Conservation (phyloP, 2,888 invertebrate species). For the Drosophila ezoana region DNA sequence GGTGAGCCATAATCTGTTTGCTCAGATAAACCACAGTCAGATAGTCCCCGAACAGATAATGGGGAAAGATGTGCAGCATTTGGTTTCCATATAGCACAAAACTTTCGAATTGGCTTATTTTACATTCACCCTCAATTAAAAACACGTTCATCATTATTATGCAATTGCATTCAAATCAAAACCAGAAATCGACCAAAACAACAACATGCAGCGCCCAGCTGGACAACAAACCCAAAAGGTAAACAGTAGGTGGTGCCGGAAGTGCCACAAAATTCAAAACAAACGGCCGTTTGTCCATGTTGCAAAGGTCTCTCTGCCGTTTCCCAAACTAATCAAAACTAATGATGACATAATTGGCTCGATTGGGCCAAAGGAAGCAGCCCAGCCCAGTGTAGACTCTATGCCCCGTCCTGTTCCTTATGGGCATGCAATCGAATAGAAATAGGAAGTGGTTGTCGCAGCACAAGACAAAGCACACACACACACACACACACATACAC, state of each 20-base stretch:
- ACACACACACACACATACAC: constrained; percentile 20
- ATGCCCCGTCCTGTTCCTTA: constrained; percentile 10
- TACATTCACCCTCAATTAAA: constrained; percentile 56
- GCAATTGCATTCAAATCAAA: constrained; percentile 63
- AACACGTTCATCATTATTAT: constrained; percentile 67
- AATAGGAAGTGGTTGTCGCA: constrained; percentile 64
- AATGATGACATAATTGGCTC: constrained; percentile 83
- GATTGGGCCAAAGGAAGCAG: constrained; percentile 52
- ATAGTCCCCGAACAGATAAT: constrained; percentile 13
- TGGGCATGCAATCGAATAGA: constrained; percentile 40
- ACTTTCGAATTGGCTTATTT: not conserved
- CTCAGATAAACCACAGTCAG: constrained; percentile 48
- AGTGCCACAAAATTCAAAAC: constrained; percentile 69
- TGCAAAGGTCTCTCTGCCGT: constrained; percentile 22
- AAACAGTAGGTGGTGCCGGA: constrained; percentile 83
- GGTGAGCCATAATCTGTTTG: constrained; percentile 64
- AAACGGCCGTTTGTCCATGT: constrained; percentile 35
- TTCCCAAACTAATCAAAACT: constrained; percentile 74
- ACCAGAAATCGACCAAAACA: constrained; percentile 68
- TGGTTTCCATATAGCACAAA: not conserved
- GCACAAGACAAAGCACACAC: constrained; percentile 57
- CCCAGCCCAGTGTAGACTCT: constrained; percentile 28
- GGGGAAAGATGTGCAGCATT: constrained; percentile 7
- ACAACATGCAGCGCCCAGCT: constrained; percentile 58
- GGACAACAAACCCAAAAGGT: constrained; percentile 44